These are phyloP conservation scores for Ictidomys tridecemlineatus DNA, from an alignment of 2,113 vertebrate species.

Conservation along the genomic window DNA sequence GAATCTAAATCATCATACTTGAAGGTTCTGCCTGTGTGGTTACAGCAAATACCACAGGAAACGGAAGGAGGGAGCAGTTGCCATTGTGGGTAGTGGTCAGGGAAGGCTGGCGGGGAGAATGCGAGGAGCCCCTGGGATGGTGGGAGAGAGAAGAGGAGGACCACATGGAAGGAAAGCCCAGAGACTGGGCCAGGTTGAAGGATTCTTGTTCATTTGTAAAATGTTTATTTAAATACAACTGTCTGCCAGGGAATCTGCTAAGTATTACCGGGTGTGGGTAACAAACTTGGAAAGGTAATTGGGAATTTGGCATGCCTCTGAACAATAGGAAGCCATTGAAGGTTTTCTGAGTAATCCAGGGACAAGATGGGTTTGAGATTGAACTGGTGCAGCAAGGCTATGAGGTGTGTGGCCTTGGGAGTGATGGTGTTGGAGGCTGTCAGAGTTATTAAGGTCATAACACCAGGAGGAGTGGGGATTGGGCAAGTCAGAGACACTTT, in stretches of 20 bases:
- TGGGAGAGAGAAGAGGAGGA: not conserved
- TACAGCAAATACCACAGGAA: not conserved
- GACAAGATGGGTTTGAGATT: not conserved
- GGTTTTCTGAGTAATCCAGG: not conserved
- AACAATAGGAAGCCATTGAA: not conserved
- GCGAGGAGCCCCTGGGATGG: not conserved
- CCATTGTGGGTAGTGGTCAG: not conserved
- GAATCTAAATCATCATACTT: not conserved
- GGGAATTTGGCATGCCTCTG: not conserved
- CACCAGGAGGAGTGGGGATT: not conserved
- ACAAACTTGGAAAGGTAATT: not conserved
- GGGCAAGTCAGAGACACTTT: not conserved
- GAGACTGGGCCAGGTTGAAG: not conserved
- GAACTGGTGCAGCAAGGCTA: not conserved
- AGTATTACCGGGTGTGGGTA: not conserved
- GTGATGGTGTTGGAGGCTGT: not conserved
- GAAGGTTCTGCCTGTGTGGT: not conserved
- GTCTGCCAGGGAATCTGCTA: not conserved
- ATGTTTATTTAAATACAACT: slow-evolving; percentile 21
- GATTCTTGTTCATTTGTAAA: slow-evolving; percentile 7
- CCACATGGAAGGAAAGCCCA: not conserved
- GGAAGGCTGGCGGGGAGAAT: not conserved
- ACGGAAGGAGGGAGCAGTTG: not conserved
- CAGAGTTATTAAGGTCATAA: not conserved
- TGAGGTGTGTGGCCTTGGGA: not conserved